Evolutionary conservation across 2,888 invertebrate genomes (phyloP).

Genomic region (Eristalis pertinax): DNA sequence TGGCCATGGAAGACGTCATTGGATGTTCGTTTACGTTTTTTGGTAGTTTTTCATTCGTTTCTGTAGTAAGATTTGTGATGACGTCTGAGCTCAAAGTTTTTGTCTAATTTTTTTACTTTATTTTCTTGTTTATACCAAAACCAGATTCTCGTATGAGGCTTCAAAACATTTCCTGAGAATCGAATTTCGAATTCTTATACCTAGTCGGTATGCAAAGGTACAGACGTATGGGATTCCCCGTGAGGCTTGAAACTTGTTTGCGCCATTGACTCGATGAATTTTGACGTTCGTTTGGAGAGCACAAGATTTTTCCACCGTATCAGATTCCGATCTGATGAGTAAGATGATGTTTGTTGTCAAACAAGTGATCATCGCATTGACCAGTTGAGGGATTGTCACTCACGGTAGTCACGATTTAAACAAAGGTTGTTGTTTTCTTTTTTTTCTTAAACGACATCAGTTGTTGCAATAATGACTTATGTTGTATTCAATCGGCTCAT

Average conservation of each 20-base stretch:
- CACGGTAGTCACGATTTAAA: slow-evolving; percentile 18
- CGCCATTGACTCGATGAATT: slow-evolving; percentile 9
- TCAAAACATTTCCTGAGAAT: background rate
- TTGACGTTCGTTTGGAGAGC: slow-evolving; percentile 22
- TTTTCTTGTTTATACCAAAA: background rate
- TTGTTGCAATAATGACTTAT: slow-evolving; percentile 41
- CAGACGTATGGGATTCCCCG: slow-evolving; percentile 22
- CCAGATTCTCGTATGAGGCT: background rate
- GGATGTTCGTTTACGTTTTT: background rate
- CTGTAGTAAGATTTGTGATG: background rate
- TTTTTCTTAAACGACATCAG: background rate
- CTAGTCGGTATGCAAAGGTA: background rate
- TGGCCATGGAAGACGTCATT: background rate
- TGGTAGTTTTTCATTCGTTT: background rate
- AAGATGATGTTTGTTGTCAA: background rate
- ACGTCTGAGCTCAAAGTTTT: background rate
- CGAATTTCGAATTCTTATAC: background rate
- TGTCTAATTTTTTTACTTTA: background rate
- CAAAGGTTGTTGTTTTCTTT: slow-evolving; percentile 1
- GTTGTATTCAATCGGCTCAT: slow-evolving; percentile 27
- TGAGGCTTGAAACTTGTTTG: background rate
- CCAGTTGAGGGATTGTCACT: background rate
- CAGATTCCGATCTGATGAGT: background rate
- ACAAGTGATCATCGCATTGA: background rate
- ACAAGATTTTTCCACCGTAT: background rate